These are phyloP conservation scores for Ailurus styani DNA, from an alignment of 2,113 vertebrate species.

Conservation along the genomic window DNA sequence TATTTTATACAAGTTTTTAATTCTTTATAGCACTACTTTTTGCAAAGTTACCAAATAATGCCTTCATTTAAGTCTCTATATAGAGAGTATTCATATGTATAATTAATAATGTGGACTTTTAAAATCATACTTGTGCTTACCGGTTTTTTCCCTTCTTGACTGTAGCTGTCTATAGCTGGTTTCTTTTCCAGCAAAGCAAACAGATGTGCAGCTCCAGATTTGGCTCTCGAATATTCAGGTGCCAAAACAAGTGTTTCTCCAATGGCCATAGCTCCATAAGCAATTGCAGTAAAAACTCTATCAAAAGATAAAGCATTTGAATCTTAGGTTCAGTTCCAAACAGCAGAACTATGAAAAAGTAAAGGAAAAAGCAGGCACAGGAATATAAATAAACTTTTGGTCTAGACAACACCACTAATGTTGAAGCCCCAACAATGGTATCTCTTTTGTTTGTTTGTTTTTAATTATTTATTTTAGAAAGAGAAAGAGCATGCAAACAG, in stretches of 20 bases:
- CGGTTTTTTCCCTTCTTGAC: conserved; percentile 62
- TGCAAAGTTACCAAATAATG: background rate
- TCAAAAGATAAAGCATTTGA: conserved; percentile 38
- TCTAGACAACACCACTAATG: background rate
- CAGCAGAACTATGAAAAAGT: background rate
- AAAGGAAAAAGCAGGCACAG: background rate
- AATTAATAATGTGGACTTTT: background rate
- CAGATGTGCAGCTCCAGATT: conserved; percentile 66
- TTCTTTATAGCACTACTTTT: background rate
- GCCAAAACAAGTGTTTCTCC: conserved; percentile 75
- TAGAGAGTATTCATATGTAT: background rate
- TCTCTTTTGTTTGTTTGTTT: background rate
- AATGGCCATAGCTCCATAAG: conserved; percentile 69
- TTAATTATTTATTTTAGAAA: background rate
- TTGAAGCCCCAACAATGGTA: background rate
- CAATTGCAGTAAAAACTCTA: conserved; percentile 74
- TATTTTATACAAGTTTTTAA: background rate
- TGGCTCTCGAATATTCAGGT: conserved; percentile 76
- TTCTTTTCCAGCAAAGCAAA: conserved; percentile 75
- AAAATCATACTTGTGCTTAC: conserved; percentile 56
- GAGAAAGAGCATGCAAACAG: background rate
- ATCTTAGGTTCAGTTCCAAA: conserved; percentile 7
- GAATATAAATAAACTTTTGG: background rate
- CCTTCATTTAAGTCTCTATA: background rate
- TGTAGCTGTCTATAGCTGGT: conserved; percentile 69